Base-by-base conservation (phyloP, 2,113 vertebrate genomes). In the Menidia beryllina region DNA sequence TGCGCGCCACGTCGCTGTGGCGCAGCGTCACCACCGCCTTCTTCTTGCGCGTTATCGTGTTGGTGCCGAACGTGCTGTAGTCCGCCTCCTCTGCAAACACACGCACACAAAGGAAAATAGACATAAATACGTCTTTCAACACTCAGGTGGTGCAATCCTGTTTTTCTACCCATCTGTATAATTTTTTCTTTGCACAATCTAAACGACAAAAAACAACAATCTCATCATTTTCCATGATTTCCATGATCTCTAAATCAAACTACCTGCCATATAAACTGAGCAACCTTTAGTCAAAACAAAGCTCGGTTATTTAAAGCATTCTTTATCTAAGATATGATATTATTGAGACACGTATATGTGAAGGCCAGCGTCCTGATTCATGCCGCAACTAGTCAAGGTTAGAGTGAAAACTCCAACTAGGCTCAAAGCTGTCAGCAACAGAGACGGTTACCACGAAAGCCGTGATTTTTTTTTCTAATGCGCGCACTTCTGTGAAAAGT, bases 81-180 rank as follows among this genome's bases (percentile, higher is more conserved):
- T 99, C 98, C 0, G 96, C 95, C 84, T 99, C 98, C 86, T 99
- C 98, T 99, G 95, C 55, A 85, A 86, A 75, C 6, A 20, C 57
- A 81, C 23, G 17, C 19, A 52, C 30, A 48, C 4, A 71, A 45
- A 77, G 4, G 72, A 5, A 64, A 48, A 39, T 8, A 4, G 36
- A 58, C 17, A 47, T 24, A 26, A 21, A 51, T 13, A n/a, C 41
- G 49, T 30, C 13, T 9, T 39, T 57, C 19, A 69, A 6, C 17
- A 34, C 23, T 50, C 54, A 57, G 4, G n/a, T 0, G 1, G 2
- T 64, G 17, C 15, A 41, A 48, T 27, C 3, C 55, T 17, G 25
- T 30, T 43, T 19, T 43, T 13, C 30, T 8, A 56, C 51, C 7
- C 13, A n/a, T 4, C 49, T 61, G 6, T 13, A 27, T 63, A 34